These are phyloP conservation scores for Phortica variegata DNA, from an alignment of 1,140 invertebrate species.

Conservation along the genomic window DNA sequence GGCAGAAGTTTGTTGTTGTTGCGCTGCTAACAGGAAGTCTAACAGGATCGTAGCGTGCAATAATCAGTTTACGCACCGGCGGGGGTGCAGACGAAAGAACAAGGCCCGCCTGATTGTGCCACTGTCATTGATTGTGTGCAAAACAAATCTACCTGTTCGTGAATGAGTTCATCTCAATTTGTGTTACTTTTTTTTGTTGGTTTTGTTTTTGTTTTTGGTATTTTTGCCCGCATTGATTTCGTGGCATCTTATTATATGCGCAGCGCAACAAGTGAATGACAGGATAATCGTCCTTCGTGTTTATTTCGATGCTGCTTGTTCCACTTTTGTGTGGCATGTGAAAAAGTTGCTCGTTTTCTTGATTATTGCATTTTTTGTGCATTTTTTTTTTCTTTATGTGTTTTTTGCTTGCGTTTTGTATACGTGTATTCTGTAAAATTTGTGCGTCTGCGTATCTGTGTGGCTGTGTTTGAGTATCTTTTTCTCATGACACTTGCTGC, in stretches of 20 bases:
- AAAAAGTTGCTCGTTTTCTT: conserved; percentile 51
- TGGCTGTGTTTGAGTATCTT: conserved; percentile 21
- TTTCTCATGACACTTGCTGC: background rate
- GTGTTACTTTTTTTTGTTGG: conserved; percentile 13
- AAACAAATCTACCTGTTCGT: conserved; percentile 27
- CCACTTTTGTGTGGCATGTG: conserved; percentile 39
- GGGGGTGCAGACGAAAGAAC: too few relatives aligned
- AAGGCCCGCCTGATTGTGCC: too few relatives aligned
- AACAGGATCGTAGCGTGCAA: conserved; percentile 15
- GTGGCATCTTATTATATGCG: conserved; percentile 1
- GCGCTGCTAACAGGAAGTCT: conserved; percentile 29
- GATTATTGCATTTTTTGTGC: conserved; percentile 49
- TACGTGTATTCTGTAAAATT: conserved; percentile 54
- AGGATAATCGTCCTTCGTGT: conserved; percentile 53
- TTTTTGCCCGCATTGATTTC: background rate
- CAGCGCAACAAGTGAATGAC: conserved; percentile 54
- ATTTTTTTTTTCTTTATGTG: background rate
- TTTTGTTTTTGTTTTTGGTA: conserved; percentile 9
- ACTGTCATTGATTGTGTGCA: too few relatives aligned
- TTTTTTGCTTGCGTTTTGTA: conserved; percentile 6
- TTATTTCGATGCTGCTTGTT: background rate
- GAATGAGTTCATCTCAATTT: background rate
- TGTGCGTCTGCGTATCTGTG: conserved; percentile 24
- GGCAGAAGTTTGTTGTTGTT: background rate
- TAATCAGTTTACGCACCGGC: conserved; percentile 19